Conservation (phyloP, 2,113 vertebrate genomes). For the Gambusia affinis region DNA sequence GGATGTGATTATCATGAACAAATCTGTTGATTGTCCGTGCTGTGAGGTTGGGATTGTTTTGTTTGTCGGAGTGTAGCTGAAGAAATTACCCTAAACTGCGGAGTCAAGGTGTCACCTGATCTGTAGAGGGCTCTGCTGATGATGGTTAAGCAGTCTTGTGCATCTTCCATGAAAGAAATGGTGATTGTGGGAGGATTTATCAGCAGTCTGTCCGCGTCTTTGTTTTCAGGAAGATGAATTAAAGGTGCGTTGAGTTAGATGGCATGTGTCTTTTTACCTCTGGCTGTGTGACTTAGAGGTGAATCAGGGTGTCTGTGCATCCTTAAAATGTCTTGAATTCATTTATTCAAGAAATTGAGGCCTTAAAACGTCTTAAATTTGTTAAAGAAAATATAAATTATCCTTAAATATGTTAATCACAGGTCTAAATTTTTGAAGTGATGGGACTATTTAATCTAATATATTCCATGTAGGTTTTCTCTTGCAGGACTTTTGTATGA, state of each 20-base stretch:
- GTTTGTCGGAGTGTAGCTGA: not conserved
- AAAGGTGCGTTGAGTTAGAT: not conserved
- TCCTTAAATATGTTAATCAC: no score
- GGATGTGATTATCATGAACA: not conserved
- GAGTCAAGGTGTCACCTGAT: not conserved
- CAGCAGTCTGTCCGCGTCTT: not conserved
- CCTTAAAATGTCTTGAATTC: no score
- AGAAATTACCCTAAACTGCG: not conserved
- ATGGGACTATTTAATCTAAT: no score
- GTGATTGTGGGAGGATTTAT: not conserved
- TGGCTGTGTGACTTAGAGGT: conserved; percentile 1
- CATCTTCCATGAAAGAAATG: not conserved
- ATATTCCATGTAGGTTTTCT: no score
- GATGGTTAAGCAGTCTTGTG: not conserved
- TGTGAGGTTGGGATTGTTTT: not conserved
- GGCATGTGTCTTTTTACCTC: not conserved
- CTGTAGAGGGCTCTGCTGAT: not conserved
- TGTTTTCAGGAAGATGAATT: not conserved
- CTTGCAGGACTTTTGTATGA: no score
- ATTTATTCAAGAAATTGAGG: no score
- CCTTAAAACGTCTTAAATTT: no score
- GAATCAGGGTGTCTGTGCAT: no score
- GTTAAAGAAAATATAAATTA: no score
- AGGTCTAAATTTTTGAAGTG: no score
- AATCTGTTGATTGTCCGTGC: not conserved